These are phyloP conservation scores for Cotesia typhae DNA, from an alignment of 1,140 invertebrate species.

Conservation along the genomic window DNA sequence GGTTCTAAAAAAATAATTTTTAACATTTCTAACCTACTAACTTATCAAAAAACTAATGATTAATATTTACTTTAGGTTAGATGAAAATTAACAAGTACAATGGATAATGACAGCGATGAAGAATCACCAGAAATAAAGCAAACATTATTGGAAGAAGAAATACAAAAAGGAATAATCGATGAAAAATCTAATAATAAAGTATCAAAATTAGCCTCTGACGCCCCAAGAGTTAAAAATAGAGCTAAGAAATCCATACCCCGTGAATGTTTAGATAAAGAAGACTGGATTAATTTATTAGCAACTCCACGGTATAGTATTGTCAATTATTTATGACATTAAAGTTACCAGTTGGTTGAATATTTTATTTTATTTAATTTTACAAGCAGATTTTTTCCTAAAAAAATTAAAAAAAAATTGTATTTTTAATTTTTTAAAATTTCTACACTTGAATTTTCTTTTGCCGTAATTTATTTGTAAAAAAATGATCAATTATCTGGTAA, in stretches of 20 bases:
- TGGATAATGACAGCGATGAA: constrained; percentile 38
- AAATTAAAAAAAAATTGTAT: too few species aligned
- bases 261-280: constrained; percentile 48
- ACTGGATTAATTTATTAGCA: constrained; percentile 51
- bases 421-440: too few species aligned
- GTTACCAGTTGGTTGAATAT: too few species aligned
- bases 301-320: constrained; percentile 45
- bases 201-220: constrained; percentile 11
- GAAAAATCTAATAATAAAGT: constrained; percentile 29
- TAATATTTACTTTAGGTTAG: too few species aligned
- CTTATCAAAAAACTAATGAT: too few species aligned
- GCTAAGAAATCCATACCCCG: constrained; percentile 46
- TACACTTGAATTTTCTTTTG: too few species aligned
- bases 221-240: constrained; percentile 14
- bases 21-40: too few species aligned
- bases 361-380: too few species aligned
- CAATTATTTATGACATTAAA: background rate
- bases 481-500: background rate
- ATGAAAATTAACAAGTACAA: too few species aligned
- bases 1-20: too few species aligned
- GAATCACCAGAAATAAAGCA: constrained; percentile 47
- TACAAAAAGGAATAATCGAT: constrained; percentile 42
- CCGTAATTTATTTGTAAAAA: too few species aligned
- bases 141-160: constrained; percentile 48
- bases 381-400: too few species aligned